Evolutionary conservation across 2,797 vertebrate species (phyloP), one percentile per base, ranked within the genome.

Genomic region (Channa striata): DNA sequence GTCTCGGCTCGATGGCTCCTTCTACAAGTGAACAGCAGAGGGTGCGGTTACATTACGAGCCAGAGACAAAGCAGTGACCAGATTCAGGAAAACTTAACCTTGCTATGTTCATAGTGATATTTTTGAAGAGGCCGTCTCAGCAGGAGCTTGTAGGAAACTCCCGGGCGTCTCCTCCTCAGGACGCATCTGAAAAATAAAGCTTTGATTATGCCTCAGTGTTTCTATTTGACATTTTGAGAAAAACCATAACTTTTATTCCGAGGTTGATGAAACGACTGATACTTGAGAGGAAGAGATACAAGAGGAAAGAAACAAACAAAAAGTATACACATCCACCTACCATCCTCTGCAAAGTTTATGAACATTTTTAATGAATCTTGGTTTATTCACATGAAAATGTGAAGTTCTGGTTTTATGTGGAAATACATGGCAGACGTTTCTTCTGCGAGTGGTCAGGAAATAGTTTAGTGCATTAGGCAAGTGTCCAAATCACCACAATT

Each of bases 11-110:
- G 3, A 9, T 13, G 42, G 49, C 17, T 42, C 12, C 6, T 82
- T 86, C 68, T 75, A 14, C 23, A 60, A 71, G 66, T 14, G 39
- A 75, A 84, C 87, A 87, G 82, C 77, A 89, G 87, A 75, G 87
- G 88, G 84, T 51, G 85, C 43, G 62, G 72, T 85, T 54, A 64
- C 42, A 44, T 58, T 34, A 25, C 43, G 40, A 66, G 33, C 34
- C n/a, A 46, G 36, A 59, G 21, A 20, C 71, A 69, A 68, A 76
- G 44, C 54, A 72, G 43, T 39, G 47, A 44, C 3, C 19, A 19
- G 11, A 7, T 33, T 19, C 43, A 12, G 61, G 10, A 52, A 71
- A 59, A 68, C 44, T 37, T 61, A 47, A 59, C 50, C 19, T 59
- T 17, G 2, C 19, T 1, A 44, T 30, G 51, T 59, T 74, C 48